Evolutionary conservation across 2,797 vertebrate genomes (phyloP), one percentile per base, ranked within the genome.

Genomic region (Chanos chanos): DNA sequence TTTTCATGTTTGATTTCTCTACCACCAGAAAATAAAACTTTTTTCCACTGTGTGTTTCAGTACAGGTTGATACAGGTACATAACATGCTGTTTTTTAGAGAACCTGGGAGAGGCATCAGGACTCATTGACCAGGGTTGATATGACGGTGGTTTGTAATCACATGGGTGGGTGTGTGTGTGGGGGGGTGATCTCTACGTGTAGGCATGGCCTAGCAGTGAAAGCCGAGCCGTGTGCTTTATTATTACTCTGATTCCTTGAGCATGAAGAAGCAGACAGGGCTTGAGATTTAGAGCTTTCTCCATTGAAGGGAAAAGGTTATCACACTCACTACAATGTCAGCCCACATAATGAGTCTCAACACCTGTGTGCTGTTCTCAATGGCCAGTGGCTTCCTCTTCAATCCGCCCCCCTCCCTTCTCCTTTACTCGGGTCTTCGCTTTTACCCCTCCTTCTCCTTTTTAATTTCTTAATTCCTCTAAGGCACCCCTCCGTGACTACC

Each of bases 401-500:
- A 28, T 58, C 36, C 61, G 47, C 28, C 30, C 30, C 4, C 13
- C 7, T 41, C 58, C 50, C 28, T 65, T 55, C 70, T 54, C 9
- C 58, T 62, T 48, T 59, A 12, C 34, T 40, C 60, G n/a, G n/a
- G n/a, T n/a, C n/a, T n/a, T n/a, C n/a, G n/a, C n/a, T 64, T 54
- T 51, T 31, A 63, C 22, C 31, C 19, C 56, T 57, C 22, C 67
- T 70, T 68, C 43, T 77, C 71, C 54, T 65, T 80, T 82, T 82
- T 82, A 76, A 83, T 85, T 86, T 84, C 79, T 79, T 72, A 72
- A 76, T 85, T 81, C 79, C 78, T 82, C 53, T 31, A 25, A 61
- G 71, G 78, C 77, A 73, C 73, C 62, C n/a, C 57, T 75, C 75
- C 56, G 21, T 83, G 77, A 84, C 79, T 79, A 85, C 81, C 83